phyloP scores from a whole-genome alignment of 2,797 vertebrate species.

The Anguilla anguilla region DNA sequence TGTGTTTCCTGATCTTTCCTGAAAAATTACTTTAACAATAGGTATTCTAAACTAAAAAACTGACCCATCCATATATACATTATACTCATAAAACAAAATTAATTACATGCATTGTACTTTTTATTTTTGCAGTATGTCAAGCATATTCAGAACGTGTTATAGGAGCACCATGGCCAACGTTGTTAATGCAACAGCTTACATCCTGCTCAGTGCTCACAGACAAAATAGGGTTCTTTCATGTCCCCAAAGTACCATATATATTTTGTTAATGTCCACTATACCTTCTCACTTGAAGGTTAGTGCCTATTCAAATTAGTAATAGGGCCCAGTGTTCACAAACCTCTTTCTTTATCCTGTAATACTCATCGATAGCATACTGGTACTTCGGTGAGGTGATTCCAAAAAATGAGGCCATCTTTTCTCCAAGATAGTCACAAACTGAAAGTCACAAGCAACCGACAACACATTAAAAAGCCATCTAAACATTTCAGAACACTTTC shows the following conservation, averaged over 20 bases:
- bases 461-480: not conserved
- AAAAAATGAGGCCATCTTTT: slow-evolving; percentile 90
- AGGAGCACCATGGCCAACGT: not conserved
- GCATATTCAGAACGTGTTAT: not conserved
- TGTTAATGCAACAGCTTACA: not conserved
- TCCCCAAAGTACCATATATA: not conserved
- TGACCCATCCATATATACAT: not conserved
- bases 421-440: slow-evolving; percentile 97
- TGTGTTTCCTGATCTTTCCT: not conserved
- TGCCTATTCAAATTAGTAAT: not conserved
- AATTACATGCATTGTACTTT: not conserved
- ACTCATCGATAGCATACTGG: slow-evolving; percentile 97
- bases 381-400: slow-evolving; percentile 97
- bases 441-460: slow-evolving; percentile 33
- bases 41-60: no score
- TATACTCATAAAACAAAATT: not conserved
- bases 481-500: not conserved
- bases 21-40: not conserved
- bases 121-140: not conserved
- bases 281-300: not conserved
- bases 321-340: slow-evolving; percentile 58
- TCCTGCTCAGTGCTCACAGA: not conserved
- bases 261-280: not conserved
- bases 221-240: not conserved
- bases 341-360: slow-evolving; percentile 97